Base-by-base conservation (phyloP, 2,113 vertebrate genomes). In the Oryzias javanicus region DNA sequence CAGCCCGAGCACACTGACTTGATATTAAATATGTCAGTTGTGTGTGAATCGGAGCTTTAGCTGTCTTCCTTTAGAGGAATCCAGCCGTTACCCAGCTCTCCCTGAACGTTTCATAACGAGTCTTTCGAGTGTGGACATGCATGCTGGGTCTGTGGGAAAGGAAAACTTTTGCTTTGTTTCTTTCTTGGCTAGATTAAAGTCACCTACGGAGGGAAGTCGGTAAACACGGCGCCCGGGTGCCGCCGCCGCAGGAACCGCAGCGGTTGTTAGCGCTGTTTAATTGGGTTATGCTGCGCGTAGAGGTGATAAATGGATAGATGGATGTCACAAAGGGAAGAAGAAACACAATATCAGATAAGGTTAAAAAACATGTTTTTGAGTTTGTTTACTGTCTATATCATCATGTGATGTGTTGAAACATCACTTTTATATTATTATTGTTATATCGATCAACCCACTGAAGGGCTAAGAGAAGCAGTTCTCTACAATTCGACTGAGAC, bases 1-100 rank as follows among this genome's bases (percentile, higher is more conserved):
- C 35, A 67, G 60, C 70, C 55, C 55, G 66, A 70, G 74, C 64
- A 60, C 61, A 55, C 65, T 60, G 46, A 72, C 63, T 63, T 67
- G 79, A 84, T 85, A 82, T 86, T 87, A 82, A 86, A 87, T 79
- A 73, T 64, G 85, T 83, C 70, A 80, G 52, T 68, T 73, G 75
- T 27, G 60, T 81, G n/a, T n/a, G n/a, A n/a, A n/a, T n/a, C n/a
- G n/a, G n/a, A n/a, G n/a, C n/a, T n/a, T n/a, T n/a, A n/a, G n/a
- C n/a, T n/a, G n/a, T n/a, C n/a, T n/a, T n/a, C n/a, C n/a, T n/a
- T n/a, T n/a, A n/a, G n/a, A n/a, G n/a, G n/a, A n/a, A n/a, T n/a
- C n/a, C n/a, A n/a, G n/a, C 72, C 75, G 82, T 85, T 79, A 82
- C 54, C 72, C 61, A n/a, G 62, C 76, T 73, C 78, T 50, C 25